These are phyloP conservation scores for Periphyllus acericola DNA, from an alignment of 2,888 invertebrate species.

Conservation along the genomic window DNA sequence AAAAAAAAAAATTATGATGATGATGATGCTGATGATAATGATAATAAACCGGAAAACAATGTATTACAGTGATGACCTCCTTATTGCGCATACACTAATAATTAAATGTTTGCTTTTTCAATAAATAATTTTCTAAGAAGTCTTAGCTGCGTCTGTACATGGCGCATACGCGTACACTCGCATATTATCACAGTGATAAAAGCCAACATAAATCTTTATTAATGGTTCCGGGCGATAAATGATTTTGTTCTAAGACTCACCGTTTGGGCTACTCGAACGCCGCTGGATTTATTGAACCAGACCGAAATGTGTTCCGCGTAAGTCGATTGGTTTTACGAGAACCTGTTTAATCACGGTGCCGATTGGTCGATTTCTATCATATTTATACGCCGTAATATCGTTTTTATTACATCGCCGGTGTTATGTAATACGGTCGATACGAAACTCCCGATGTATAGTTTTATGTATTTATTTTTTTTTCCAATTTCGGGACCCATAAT, in stretches of 20 bases:
- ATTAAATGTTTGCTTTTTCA: conserved; percentile 34
- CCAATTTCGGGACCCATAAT: neutral
- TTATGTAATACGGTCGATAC: too few species aligned
- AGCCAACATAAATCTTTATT: conserved; percentile 27
- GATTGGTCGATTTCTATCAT: neutral
- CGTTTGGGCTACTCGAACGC: neutral
- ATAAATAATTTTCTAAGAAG: neutral
- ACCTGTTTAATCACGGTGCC: conserved; percentile 25
- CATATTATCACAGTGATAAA: neutral
- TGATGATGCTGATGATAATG: neutral
- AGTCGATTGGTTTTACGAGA: neutral
- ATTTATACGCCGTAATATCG: too few species aligned
- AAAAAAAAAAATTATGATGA: neutral
- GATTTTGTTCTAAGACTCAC: neutral
- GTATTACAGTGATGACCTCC: neutral
- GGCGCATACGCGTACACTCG: too few species aligned
- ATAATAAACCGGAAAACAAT: neutral
- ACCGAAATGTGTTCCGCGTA: neutral
- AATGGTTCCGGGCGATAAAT: conserved; percentile 32
- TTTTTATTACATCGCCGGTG: neutral
- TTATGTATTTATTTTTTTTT: conserved; percentile 7
- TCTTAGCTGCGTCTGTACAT: neutral
- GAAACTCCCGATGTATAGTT: neutral
- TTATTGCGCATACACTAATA: neutral
- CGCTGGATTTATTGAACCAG: conserved; percentile 8